A percentile compares a stretch with the other conserved stretches of the same genome.
phyloP scores from a whole-genome alignment of 2,888 invertebrate species.

The Cepaea hortensis region DNA sequence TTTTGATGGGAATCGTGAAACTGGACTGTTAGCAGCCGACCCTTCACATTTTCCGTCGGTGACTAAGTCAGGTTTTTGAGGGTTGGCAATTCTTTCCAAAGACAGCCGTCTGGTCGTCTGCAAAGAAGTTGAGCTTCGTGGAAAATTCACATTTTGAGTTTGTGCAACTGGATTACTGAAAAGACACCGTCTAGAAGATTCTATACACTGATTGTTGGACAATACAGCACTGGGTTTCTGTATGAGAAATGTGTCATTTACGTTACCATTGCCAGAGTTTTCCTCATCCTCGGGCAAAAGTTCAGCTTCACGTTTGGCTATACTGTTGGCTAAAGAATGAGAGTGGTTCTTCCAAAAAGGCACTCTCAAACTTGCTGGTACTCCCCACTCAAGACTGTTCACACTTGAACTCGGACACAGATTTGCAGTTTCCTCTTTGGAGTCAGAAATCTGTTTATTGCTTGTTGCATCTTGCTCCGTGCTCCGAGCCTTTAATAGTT shows the following conservation, averaged over 20 bases:
- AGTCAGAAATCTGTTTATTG: not conserved
- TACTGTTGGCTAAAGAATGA: not conserved
- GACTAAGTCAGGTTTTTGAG: constrained; percentile 16
- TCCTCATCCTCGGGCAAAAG: not conserved
- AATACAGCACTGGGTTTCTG: constrained; percentile 21
- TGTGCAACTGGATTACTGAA: not conserved
- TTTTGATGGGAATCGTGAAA: not conserved
- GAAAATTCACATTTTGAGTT: not conserved
- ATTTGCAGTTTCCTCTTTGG: not conserved
- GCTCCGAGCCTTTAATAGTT: not conserved
- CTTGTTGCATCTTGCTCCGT: not conserved
- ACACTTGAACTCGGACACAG: not conserved
- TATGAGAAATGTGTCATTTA: constrained; percentile 43
- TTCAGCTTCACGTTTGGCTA: not conserved
- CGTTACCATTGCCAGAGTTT: constrained; percentile 31
- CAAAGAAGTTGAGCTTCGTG: constrained; percentile 6
- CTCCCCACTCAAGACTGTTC: not conserved
- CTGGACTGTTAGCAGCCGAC: not conserved
- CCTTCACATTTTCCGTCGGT: constrained; percentile 7
- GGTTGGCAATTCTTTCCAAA: not conserved
- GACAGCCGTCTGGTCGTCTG: not conserved
- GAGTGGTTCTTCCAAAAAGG: not conserved
- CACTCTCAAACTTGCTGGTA: not conserved
- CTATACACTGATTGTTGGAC: constrained; percentile 33
- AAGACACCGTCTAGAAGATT: not conserved